Conservation (phyloP, 2,113 vertebrate genomes). For the Hiodon alosoides region DNA sequence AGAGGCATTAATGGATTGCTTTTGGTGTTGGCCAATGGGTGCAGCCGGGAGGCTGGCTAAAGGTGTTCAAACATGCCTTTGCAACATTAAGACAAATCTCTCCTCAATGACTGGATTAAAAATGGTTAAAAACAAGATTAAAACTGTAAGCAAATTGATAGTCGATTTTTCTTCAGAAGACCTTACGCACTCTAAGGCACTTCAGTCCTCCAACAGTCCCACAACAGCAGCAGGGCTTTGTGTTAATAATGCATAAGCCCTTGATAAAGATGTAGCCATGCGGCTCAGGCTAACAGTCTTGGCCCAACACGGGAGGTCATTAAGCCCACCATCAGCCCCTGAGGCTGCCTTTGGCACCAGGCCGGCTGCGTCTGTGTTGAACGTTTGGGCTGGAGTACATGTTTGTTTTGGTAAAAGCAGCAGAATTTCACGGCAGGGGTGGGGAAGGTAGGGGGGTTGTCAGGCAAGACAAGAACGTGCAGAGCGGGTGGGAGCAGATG, state of each 20-base stretch:
- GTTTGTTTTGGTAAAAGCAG: slow-evolving; percentile 46
- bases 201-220: background rate
- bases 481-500: slow-evolving; percentile 14
- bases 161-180: background rate
- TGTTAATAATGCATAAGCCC: slow-evolving; percentile 22
- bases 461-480: no score
- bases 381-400: slow-evolving; percentile 37
- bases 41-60: no score
- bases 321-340: slow-evolving; percentile 48
- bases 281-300: slow-evolving; percentile 36
- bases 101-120: background rate
- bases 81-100: no score
- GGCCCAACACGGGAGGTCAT: slow-evolving; percentile 49
- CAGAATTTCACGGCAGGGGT: slow-evolving; percentile 32
- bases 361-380: slow-evolving; percentile 52
- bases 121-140: background rate
- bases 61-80: no score
- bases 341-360: slow-evolving; percentile 60
- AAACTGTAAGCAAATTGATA: background rate
- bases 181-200: background rate
- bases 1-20: no score
- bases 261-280: slow-evolving; percentile 28
- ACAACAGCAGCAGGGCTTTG: slow-evolving; percentile 22
- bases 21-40: no score
- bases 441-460: slow-evolving; percentile 19